These are phyloP conservation scores for Sturmia bella DNA, from an alignment of 2,888 invertebrate genomes.

Conservation along the genomic window DNA sequence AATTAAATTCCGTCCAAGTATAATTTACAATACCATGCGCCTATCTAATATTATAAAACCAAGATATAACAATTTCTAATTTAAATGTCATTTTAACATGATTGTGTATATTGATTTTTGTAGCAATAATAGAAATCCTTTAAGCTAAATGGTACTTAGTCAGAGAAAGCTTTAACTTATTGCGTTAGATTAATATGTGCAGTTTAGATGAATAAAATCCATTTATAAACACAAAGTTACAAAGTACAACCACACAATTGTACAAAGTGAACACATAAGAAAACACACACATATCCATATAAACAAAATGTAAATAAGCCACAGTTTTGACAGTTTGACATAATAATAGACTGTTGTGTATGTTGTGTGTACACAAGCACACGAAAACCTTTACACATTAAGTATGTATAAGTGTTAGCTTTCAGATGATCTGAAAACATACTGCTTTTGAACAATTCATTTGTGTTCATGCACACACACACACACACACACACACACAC, in stretches of 20 bases:
- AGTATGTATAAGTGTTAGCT: neutral
- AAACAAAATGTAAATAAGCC: constrained; percentile 61
- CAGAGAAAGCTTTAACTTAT: constrained; percentile 35
- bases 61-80: neutral
- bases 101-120: constrained; percentile 42
- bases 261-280: neutral
- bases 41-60: too few species aligned
- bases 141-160: constrained; percentile 39
- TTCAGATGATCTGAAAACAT: constrained; percentile 1
- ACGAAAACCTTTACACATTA: neutral
- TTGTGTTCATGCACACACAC: neutral
- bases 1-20: too few species aligned
- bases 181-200: constrained; percentile 51
- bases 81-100: constrained; percentile 10
- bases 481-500: neutral
- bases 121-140: constrained; percentile 12
- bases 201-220: constrained; percentile 45
- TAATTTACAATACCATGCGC: too few species aligned
- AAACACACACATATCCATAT: neutral
- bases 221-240: constrained; percentile 20
- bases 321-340: constrained; percentile 66
- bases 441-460: neutral
- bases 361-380: neutral
- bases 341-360: constrained; percentile 29
- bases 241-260: constrained; percentile 19